These are phyloP conservation scores for Drosophila mauritiana DNA, from an alignment of 1,140 invertebrate species.

Conservation along the genomic window DNA sequence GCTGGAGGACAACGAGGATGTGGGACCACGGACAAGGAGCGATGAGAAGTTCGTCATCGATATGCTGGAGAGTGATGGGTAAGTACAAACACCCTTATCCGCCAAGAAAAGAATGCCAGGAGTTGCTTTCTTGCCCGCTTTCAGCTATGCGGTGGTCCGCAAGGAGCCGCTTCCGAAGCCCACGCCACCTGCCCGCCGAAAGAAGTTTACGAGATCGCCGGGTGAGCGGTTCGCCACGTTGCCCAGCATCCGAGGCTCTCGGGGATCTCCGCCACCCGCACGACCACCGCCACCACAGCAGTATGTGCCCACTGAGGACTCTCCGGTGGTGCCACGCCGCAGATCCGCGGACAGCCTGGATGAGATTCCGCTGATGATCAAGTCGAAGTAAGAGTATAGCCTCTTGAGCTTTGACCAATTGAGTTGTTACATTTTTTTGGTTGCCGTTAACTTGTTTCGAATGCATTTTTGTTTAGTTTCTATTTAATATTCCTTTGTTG, in stretches of 20 bases:
- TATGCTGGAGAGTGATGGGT: slow-evolving; percentile 85
- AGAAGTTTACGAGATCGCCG: slow-evolving; percentile 84
- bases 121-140: slow-evolving; percentile 58
- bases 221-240: slow-evolving; percentile 86
- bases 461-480: slow-evolving; percentile 73
- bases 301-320: slow-evolving; percentile 72
- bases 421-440: slow-evolving; percentile 28
- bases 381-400: slow-evolving; percentile 71
- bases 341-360: slow-evolving; percentile 67
- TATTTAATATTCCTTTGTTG: slow-evolving; percentile 30
- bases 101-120: slow-evolving; percentile 39
- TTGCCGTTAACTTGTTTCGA: slow-evolving; percentile 58
- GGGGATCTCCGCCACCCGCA: slow-evolving; percentile 78
- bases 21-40: slow-evolving; percentile 61
- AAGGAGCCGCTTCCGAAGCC: slow-evolving; percentile 86
- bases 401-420: slow-evolving; percentile 50
- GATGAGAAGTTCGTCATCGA: slow-evolving; percentile 84
- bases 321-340: slow-evolving; percentile 61
- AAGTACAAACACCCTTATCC: slow-evolving; percentile 41
- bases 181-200: slow-evolving; percentile 86
- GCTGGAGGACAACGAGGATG: slow-evolving; percentile 29
- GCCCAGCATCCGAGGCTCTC: slow-evolving; percentile 85
- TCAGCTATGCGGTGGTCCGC: slow-evolving; percentile 84
- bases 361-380: slow-evolving; percentile 62
- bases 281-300: slow-evolving; percentile 67